Conservation (phyloP, 1,140 invertebrate species). For the Scaptomyza pallida region DNA sequence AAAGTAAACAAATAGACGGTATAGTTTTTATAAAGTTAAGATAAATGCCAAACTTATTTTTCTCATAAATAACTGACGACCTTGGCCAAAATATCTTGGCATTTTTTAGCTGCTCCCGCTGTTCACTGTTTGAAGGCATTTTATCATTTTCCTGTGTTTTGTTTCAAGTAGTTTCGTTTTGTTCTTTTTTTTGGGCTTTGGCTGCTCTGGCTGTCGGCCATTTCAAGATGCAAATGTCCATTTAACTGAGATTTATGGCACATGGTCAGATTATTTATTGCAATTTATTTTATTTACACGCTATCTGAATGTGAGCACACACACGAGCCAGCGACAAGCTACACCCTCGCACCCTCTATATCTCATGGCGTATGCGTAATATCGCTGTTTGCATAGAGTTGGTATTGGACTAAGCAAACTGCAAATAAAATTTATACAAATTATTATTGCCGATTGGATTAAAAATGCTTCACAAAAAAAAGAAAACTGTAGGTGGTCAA, state of each 20-base stretch:
- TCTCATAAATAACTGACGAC: conserved; percentile 30
- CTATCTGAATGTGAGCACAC: conserved; percentile 76
- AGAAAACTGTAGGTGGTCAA: conserved; percentile 46
- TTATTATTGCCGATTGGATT: conserved; percentile 77
- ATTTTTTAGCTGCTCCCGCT: conserved; percentile 10
- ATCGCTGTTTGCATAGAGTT: neutral
- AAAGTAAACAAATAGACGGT: conserved; percentile 25
- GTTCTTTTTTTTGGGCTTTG: conserved; percentile 35
- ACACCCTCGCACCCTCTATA: neutral
- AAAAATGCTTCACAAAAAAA: conserved; percentile 45
- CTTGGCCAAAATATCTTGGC: conserved; percentile 27
- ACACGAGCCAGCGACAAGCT: neutral
- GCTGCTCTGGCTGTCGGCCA: conserved; percentile 54
- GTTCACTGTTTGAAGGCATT: conserved; percentile 60
- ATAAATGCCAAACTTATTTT: neutral
- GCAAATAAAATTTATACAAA: conserved; percentile 80
- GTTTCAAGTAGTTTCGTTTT: conserved; percentile 51
- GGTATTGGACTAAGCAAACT: conserved; percentile 59
- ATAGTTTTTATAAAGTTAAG: neutral
- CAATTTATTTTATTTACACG: conserved; percentile 82
- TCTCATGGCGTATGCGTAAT: conserved; percentile 44
- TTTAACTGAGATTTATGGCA: conserved; percentile 81
- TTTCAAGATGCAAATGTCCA: conserved; percentile 83
- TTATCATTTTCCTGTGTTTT: conserved; percentile 65
- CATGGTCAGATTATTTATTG: conserved; percentile 77